Evolutionary conservation across 2,888 invertebrate genomes (phyloP).

Genomic region (Gandaritis pyraliata): DNA sequence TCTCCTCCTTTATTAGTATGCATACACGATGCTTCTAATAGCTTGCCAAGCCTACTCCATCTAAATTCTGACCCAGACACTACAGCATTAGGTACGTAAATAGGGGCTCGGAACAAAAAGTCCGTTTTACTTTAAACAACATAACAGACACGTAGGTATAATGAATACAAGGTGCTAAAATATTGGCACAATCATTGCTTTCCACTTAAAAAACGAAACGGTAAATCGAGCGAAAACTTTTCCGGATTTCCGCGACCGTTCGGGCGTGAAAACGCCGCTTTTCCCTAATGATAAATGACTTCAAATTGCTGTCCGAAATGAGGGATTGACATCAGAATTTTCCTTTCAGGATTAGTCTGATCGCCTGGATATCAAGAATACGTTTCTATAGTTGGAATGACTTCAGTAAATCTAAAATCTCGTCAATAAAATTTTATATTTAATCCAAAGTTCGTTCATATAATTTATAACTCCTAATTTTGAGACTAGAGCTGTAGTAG

Average conservation of each 20-base stretch:
- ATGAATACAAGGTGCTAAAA: slow-evolving; percentile 1
- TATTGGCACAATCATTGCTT: slow-evolving; percentile 1
- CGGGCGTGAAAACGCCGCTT: slow-evolving; percentile 35
- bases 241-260: slow-evolving; percentile 34
- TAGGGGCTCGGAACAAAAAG: too few relatives aligned
- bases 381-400: slow-evolving; percentile 9
- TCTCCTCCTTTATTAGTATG: too few relatives aligned
- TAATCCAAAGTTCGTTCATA: background rate
- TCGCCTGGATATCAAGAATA: slow-evolving; percentile 11
- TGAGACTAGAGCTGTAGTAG: too few relatives aligned
- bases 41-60: too few relatives aligned
- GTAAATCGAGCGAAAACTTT: slow-evolving; percentile 27
- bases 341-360: slow-evolving; percentile 43
- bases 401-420: slow-evolving; percentile 16
- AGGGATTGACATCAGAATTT: slow-evolving; percentile 38
- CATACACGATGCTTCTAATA: too few relatives aligned
- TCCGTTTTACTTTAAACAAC: too few relatives aligned
- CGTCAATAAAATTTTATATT: background rate
- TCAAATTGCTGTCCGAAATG: slow-evolving; percentile 34
- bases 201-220: slow-evolving; percentile 8
- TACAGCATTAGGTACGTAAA: too few relatives aligned
- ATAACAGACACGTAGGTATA: too few relatives aligned
- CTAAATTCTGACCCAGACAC: too few relatives aligned
- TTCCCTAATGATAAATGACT: slow-evolving; percentile 36
- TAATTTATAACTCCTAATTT: background rate